phyloP scores from a whole-genome alignment of 2,888 invertebrate species.

The Drosophila subsilvestris region DNA sequence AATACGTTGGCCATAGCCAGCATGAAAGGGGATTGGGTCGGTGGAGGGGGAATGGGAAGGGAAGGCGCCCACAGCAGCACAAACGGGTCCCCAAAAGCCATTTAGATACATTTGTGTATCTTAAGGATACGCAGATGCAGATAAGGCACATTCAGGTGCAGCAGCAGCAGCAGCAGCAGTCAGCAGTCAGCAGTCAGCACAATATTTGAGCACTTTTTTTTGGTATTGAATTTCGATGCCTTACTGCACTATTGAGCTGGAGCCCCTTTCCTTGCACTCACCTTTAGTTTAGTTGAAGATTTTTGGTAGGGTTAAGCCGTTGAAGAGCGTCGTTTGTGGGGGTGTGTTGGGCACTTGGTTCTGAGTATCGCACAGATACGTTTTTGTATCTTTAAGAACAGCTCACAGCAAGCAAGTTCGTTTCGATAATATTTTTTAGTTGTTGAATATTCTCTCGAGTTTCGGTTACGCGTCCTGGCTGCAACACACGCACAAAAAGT shows the following conservation, averaged over 20 bases:
- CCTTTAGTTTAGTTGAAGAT: too few relatives aligned
- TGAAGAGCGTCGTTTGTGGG: background rate
- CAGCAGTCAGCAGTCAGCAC: too few relatives aligned
- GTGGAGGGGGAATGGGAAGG: too few relatives aligned
- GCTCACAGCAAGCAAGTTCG: too few relatives aligned
- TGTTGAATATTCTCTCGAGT: conserved; percentile 6
- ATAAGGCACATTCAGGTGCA: background rate
- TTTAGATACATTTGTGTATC: background rate
- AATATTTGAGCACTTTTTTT: background rate
- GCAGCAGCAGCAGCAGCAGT: too few relatives aligned
- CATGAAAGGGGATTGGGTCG: background rate
- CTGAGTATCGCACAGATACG: conserved; percentile 7
- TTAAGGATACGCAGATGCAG: background rate
- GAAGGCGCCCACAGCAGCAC: background rate
- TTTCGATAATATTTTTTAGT: conserved; percentile 1
- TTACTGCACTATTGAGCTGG: too few relatives aligned
- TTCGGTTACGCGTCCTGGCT: conserved; percentile 18
- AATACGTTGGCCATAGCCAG: background rate
- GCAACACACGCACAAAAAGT: conserved; percentile 43
- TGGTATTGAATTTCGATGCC: background rate
- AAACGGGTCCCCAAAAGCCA: background rate
- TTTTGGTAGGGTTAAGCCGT: background rate
- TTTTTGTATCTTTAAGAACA: conserved; percentile 1
- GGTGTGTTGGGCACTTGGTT: background rate
- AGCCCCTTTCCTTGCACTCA: too few relatives aligned